Evolutionary conservation across 2,888 invertebrate genomes (phyloP).

Genomic region (Philaethria dido): DNA sequence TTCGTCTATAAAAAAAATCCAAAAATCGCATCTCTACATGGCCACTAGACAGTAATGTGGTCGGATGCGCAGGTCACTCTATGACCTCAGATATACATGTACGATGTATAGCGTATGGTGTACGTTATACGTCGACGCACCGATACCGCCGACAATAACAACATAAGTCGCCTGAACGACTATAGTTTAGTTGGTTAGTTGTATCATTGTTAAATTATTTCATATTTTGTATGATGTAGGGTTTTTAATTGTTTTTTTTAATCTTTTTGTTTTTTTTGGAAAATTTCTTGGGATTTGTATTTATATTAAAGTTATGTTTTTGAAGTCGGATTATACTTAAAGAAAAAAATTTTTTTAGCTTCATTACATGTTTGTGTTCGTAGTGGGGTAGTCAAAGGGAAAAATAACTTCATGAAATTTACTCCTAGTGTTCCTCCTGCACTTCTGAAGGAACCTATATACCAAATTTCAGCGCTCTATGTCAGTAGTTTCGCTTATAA

Average conservation of each 20-base stretch:
- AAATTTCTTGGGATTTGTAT: no score
- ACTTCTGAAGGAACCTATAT: no score
- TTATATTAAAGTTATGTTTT: no score
- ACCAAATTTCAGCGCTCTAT: no score
- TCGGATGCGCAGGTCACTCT: conserved; percentile 48
- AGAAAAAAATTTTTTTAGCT: no score
- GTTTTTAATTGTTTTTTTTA: not conserved
- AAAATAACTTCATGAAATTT: no score
- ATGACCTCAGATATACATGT: conserved; percentile 13
- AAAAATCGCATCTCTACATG: conserved; percentile 17
- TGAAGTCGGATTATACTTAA: no score
- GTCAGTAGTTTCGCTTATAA: no score
- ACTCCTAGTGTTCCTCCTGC: no score
- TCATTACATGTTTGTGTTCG: no score
- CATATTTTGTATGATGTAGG: not conserved
- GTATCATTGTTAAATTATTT: conserved; percentile 12
- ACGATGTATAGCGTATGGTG: not conserved
- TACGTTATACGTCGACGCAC: conserved; percentile 15
- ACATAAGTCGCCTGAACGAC: conserved; percentile 16
- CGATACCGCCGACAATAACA: conserved; percentile 11
- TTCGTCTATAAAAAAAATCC: no score
- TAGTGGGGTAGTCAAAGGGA: no score
- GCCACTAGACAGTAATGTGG: conserved; percentile 59
- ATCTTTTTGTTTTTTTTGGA: not conserved
- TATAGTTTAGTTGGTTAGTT: conserved; percentile 7